phyloP scores from a whole-genome alignment of 1,140 invertebrate species.

The Caenorhabditis remanei region DNA sequence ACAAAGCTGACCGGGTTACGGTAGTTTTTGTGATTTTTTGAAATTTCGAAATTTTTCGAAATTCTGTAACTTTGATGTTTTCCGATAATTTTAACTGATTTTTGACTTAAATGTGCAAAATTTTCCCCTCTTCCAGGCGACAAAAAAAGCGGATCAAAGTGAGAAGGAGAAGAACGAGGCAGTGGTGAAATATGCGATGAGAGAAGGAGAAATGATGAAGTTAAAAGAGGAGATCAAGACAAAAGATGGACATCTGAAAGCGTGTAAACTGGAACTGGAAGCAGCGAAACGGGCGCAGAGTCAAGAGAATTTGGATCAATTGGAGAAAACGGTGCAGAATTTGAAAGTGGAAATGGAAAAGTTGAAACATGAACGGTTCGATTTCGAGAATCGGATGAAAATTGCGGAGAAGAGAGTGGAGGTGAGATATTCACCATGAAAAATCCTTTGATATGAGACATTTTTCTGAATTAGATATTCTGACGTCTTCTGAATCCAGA shows the following conservation, averaged over 20 bases:
- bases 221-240: constrained; percentile 38
- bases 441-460: background rate
- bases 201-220: constrained; percentile 65
- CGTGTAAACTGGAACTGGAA: constrained; percentile 37
- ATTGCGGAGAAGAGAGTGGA: constrained; percentile 62
- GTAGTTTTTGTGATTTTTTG: too few relatives aligned
- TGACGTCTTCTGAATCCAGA: constrained; percentile 11
- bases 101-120: background rate
- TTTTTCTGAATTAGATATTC: too few relatives aligned
- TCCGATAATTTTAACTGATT: background rate
- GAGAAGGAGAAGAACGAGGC: constrained; percentile 67
- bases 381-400: constrained; percentile 65
- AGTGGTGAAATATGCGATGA: constrained; percentile 65
- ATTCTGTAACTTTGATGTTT: background rate
- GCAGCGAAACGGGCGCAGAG: background rate
- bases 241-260: constrained; percentile 52
- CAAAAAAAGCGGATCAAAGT: constrained; percentile 59
- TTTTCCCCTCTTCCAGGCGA: constrained; percentile 36
- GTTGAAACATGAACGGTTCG: constrained; percentile 56
- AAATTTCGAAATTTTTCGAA: too few relatives aligned
- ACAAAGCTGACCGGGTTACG: too few relatives aligned
- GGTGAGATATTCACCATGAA: background rate
- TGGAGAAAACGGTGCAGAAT: constrained; percentile 57
- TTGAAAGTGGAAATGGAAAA: constrained; percentile 58
- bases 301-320: constrained; percentile 41